Base-by-base conservation (phyloP, 2,113 vertebrate species). In the Melanerpes aurifrons region DNA sequence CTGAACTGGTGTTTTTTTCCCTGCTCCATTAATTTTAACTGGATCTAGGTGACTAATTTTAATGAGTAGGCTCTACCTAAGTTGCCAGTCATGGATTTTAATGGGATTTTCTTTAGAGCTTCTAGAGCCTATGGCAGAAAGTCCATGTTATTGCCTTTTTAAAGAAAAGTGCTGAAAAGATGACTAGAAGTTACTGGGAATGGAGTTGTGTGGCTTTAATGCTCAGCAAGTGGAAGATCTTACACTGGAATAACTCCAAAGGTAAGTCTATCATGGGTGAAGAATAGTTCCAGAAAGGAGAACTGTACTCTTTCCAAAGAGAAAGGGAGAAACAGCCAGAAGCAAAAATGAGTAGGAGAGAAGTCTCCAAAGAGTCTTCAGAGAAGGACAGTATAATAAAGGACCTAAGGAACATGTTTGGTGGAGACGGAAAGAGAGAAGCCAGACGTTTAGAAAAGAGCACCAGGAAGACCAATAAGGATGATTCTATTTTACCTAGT, bases 41-140 rank as follows among this genome's bases (percentile, higher is more conserved):
- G 56, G 87, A 75, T 91, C 45, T 62, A 76, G 88, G 68, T 79
- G 82, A 85, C 78, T 87, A 85, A 87, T 91, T 80, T 56, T 82
- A 86, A 85, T 43, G 53, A 82, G 31, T 63, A 70, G 35, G 47
- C 29, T 91, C 63, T 91, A n/a, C 35, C 47, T 82, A 87, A 82
- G 15, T 53, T 87, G 48, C 53, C 37, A 73, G 0, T 56, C 19
- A 54, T 32, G 32, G 68, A 37, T 15, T n/a, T 82, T 73, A 84
- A 69, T 1, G 4, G 22, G 16, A 79, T 89, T 92, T 93, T 61
- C 32, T 92, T 84, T 72, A 69, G 15, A 48, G 2, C 22, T 7
- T 68, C 29, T 35, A 26, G 37, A 6, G 35, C 86, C 45, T 76
- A 18, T 29, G 35, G 68, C 32, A 85, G 47, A 29, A 69, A 72